phyloP scores from a whole-genome alignment of 2,888 invertebrate species.

The Neria commutata region DNA sequence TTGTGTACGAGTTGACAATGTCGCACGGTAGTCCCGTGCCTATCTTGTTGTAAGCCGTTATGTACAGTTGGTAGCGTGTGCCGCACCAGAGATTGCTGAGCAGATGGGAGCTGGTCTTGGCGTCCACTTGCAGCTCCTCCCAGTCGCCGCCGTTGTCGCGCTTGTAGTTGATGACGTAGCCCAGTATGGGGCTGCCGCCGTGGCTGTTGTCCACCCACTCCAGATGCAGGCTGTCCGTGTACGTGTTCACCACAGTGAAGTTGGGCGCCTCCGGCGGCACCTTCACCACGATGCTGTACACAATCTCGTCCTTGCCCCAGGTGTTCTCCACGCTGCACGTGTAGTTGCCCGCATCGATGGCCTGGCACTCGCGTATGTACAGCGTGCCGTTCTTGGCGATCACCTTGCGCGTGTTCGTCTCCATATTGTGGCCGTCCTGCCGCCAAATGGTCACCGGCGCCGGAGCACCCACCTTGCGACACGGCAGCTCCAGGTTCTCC shows the following conservation, averaged over 20 bases:
- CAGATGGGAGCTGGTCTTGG: constrained; percentile 79
- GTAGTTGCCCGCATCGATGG: constrained; percentile 87
- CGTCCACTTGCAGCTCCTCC: constrained; percentile 87
- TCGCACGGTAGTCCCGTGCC: constrained; percentile 89
- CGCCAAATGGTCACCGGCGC: constrained; percentile 79
- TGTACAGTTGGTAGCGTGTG: constrained; percentile 84
- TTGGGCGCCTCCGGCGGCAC: constrained; percentile 88
- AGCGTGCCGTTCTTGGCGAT: constrained; percentile 75
- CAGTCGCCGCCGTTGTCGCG: constrained; percentile 89
- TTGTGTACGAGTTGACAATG: constrained; percentile 83
- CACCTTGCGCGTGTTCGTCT: constrained; percentile 72
- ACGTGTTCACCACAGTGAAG: constrained; percentile 79
- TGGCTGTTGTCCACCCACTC: constrained; percentile 83
- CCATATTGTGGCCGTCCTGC: constrained; percentile 76
- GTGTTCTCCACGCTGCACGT: constrained; percentile 86
- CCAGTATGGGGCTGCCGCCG: constrained; percentile 80
- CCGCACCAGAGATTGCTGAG: constrained; percentile 86
- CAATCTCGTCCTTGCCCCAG: constrained; percentile 82
- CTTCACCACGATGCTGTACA: constrained; percentile 71
- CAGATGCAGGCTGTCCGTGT: constrained; percentile 80
- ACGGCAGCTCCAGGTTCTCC: constrained; percentile 80
- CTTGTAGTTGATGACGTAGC: constrained; percentile 89
- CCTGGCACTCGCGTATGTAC: constrained; percentile 75
- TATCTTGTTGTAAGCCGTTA: constrained; percentile 89
- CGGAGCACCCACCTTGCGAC: constrained; percentile 84